Evolutionary conservation across 2,888 invertebrate species (phyloP), one percentile per base, ranked within the genome.

Genomic region (Ariolimax columbianus): DNA sequence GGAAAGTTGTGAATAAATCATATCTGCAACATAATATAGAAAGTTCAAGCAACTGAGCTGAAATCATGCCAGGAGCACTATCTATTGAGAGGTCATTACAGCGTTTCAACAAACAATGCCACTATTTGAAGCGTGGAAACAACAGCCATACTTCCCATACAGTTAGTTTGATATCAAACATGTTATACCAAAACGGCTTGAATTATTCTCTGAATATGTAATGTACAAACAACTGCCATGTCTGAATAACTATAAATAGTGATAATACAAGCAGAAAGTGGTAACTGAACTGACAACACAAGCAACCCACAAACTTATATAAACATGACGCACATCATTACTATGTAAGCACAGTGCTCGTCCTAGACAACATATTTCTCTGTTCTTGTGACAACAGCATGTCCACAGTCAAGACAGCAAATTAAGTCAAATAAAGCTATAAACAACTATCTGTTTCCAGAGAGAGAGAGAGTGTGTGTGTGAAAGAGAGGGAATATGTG

Each of bases 351-450:
- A 4, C 23, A 19, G 26, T 72, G 38, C 23, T 26, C 26, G 23
- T 38, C 17, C 55, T 55, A 40, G 4, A 72, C 23, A 40, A 26
- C 6, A 72, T 40, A 19, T 38, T 40, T 26, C 17, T 63, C 23
- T 70, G 55, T 17, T 2, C 47, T 40, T 40, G 40, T 26, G 40
- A 72, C 33, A 19, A 72, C 38, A 72, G 23, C 26, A 72, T 36
- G 26, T 40, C 38, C 38, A n/a, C 6, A 38, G 40, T 26, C 72
- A 72, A 72, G 72, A 26, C 40, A 40, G 72, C 40, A 72, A 70
- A 77, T 77, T 68, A 82, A 63, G 63, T 63, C n/a, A 55, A 55
- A 55, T 55, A 55, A 77, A 68, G 51, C 43, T 40, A 68, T 40
- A 38, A 36, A 68, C 36, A 47, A 68, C 51, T 23, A 43, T 51